Evolutionary conservation across 2,888 invertebrate species (phyloP).

Genomic region (Stictocephala bisonia): DNA sequence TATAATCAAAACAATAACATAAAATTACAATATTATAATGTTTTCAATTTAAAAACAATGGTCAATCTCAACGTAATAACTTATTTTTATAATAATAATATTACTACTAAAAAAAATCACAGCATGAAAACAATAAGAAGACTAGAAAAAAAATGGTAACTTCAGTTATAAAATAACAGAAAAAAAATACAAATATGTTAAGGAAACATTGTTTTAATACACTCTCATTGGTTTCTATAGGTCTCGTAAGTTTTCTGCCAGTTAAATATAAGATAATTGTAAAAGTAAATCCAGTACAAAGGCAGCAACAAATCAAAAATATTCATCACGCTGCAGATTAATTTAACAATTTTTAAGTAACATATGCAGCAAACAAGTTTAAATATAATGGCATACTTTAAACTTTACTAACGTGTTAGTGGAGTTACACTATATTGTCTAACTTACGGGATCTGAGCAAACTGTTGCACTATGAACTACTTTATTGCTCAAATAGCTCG

Average conservation of each 20-base stretch:
- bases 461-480: conserved; percentile 15
- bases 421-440: conserved; percentile 42
- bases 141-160: too few relatives aligned
- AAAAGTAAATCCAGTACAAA: too few relatives aligned
- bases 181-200: too few relatives aligned
- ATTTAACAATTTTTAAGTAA: background rate
- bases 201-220: too few relatives aligned
- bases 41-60: background rate
- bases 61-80: background rate
- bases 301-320: too few relatives aligned
- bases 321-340: too few relatives aligned
- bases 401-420: background rate
- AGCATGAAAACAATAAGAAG: too few relatives aligned
- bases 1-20: background rate
- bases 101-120: background rate
- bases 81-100: background rate
- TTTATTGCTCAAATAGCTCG: conserved; percentile 30
- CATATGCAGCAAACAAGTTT: background rate
- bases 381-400: conserved; percentile 11
- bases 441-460: conserved; percentile 30
- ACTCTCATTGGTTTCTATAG: too few relatives aligned
- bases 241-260: too few relatives aligned
- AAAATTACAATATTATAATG: background rate
- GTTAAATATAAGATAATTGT: too few relatives aligned
- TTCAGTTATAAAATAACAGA: too few relatives aligned